These are phyloP conservation scores for Autographa gamma DNA, from an alignment of 2,888 invertebrate genomes.

Conservation along the genomic window DNA sequence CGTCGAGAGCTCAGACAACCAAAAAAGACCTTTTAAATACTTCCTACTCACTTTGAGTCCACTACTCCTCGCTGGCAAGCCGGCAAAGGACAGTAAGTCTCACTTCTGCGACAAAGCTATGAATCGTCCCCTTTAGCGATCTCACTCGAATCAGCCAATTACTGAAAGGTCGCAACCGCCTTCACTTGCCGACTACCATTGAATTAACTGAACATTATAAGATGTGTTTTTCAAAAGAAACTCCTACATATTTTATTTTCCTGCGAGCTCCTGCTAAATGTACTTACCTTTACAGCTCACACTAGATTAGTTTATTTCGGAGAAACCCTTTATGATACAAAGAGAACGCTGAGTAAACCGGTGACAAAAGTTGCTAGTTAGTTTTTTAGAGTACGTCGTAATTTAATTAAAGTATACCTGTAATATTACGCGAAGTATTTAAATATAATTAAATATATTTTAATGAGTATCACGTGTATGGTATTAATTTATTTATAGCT, in stretches of 20 bases:
- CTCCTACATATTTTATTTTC: slow-evolving; percentile 38
- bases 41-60: slow-evolving; percentile 64
- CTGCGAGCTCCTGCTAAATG: slow-evolving; percentile 34
- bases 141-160: slow-evolving; percentile 64
- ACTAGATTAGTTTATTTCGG: slow-evolving; percentile 53
- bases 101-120: slow-evolving; percentile 79
- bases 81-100: slow-evolving; percentile 73
- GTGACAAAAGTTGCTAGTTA: slow-evolving; percentile 38
- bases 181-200: slow-evolving; percentile 37
- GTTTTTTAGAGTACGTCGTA: slow-evolving; percentile 32
- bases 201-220: slow-evolving; percentile 35
- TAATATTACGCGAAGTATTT: slow-evolving; percentile 5
- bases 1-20: slow-evolving; percentile 50
- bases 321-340: slow-evolving; percentile 52
- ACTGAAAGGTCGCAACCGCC: slow-evolving; percentile 69
- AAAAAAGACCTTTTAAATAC: slow-evolving; percentile 54
- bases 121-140: slow-evolving; percentile 73
- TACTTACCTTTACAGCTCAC: slow-evolving; percentile 45
- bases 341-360: slow-evolving; percentile 36
- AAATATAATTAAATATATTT: slow-evolving; percentile 6
- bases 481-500: slow-evolving; percentile 7
- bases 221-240: slow-evolving; percentile 29
- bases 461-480: slow-evolving; percentile 7
- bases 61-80: slow-evolving; percentile 61
- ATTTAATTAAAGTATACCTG: slow-evolving; percentile 45